Evolutionary conservation across 2,113 vertebrate genomes (phyloP).

Genomic region (human (Homo sapiens)): DNA sequence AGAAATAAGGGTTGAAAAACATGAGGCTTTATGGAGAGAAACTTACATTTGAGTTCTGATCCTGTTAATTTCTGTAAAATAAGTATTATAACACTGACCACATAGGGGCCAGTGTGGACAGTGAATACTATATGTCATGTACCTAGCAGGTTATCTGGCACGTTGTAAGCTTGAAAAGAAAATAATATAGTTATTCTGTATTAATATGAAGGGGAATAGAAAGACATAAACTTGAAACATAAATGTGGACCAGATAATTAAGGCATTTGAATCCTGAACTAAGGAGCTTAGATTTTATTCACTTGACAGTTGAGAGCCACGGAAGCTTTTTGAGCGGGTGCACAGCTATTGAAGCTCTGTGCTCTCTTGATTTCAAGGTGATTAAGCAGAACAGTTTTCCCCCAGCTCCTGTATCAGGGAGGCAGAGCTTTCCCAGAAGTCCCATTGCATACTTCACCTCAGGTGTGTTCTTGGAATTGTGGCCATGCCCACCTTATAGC

Average conservation of each 20-base stretch:
- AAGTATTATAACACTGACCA: not conserved
- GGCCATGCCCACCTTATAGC: rapidly evolving
- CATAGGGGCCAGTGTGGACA: not conserved
- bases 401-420: not conserved
- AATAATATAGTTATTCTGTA: not conserved
- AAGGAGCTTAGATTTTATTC: not conserved
- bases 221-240: not conserved
- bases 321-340: not conserved
- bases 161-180: not conserved
- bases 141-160: not conserved
- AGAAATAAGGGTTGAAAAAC: not conserved
- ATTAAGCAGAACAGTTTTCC: not conserved
- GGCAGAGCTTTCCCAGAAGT: not conserved
- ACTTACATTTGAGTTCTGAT: not conserved
- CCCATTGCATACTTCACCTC: no score
- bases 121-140: not conserved
- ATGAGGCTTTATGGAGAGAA: not conserved
- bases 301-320: not conserved
- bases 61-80: not conserved
- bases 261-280: not conserved
- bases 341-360: not conserved
- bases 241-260: not conserved
- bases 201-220: not conserved
- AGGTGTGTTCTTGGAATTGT: not conserved
- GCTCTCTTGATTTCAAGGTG: not conserved